phyloP scores from a whole-genome alignment of 2,888 invertebrate genomes.

The Physocephala rufipes region DNA sequence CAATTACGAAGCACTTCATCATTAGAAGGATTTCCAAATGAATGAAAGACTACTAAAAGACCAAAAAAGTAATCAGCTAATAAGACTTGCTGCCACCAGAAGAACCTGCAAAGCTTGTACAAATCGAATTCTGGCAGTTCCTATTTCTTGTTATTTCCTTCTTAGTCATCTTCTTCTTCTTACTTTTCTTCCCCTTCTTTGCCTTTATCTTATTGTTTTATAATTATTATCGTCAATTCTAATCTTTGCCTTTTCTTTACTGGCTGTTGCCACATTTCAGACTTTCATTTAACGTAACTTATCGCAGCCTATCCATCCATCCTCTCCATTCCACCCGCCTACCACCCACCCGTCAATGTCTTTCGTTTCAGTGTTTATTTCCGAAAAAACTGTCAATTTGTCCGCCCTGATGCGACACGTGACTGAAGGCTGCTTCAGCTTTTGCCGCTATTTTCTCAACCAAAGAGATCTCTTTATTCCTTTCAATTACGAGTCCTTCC shows the following conservation, averaged over 20 bases:
- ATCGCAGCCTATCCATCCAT: background rate
- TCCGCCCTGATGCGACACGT: constrained; percentile 25
- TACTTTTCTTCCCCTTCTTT: background rate
- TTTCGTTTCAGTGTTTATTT: background rate
- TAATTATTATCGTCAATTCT: too few relatives aligned
- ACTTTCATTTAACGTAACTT: too few relatives aligned
- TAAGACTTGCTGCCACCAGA: background rate
- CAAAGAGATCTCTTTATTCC: background rate
- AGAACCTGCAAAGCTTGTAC: constrained; percentile 7
- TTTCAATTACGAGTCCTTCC: constrained; percentile 11
- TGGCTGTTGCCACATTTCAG: too few relatives aligned
- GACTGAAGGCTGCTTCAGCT: constrained; percentile 7
- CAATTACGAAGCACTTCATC: constrained; percentile 59
- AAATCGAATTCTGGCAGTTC: constrained; percentile 15
- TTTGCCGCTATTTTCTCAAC: background rate
- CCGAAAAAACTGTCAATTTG: too few relatives aligned
- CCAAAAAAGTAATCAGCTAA: constrained; percentile 2
- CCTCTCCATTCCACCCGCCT: background rate
- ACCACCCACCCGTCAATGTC: constrained; percentile 26
- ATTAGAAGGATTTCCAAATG: constrained; percentile 38
- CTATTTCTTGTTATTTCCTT: background rate
- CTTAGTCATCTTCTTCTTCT: background rate
- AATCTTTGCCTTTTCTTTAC: too few relatives aligned
- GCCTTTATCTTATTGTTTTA: background rate
- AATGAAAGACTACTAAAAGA: background rate